Base-by-base conservation (phyloP, 2,113 vertebrate genomes). In the Chascanopsetta lugubris region DNA sequence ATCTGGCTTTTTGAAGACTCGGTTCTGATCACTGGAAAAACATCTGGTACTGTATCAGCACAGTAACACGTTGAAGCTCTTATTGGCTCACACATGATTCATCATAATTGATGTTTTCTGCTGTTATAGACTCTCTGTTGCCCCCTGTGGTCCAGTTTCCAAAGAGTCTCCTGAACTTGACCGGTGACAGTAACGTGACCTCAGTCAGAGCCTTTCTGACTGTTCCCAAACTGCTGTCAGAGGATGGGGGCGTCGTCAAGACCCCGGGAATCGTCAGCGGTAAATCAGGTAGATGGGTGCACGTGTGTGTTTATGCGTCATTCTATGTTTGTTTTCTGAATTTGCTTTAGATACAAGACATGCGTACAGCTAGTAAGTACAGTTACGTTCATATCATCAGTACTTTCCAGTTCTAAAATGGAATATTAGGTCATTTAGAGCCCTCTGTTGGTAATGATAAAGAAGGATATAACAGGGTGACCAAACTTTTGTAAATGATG, bases 1-100 rank as follows among this genome's bases (percentile, higher is more conserved):
- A 90, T 96, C 75, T 97, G 95, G 95, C 88, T 97, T 7, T 97
- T 94, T 90, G 94, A 97, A 80, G 94, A 97, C 59, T 94, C 91
- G 7, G 79, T 97, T 77, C 88, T 95, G 75, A 93, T 97, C 80
- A 94, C 93, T 75, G 93, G 91, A 53, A 95, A 93, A 91, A 82
- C 92, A 61, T 92, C 93, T 77, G 96, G 96, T 97, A 82, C 9
- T n/a, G 47, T 30, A 58, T 38, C 34, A n/a, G 10, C 27, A 20
- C n/a, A 50, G 6, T 17, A 10, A 15, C 7, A 32, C 2, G 29
- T 12, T 8, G 29, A 9, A 45, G 8, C 49, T 9, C 36, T 20
- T 30, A 3, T 48, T 34, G 15, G n/a, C 11, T 42, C 2, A 8
- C 15, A 12, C 43, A 3, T 68, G 11, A 12, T 49, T 25, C 7